phyloP scores from a whole-genome alignment of 2,797 vertebrate species.

The Diceros bicornis region DNA sequence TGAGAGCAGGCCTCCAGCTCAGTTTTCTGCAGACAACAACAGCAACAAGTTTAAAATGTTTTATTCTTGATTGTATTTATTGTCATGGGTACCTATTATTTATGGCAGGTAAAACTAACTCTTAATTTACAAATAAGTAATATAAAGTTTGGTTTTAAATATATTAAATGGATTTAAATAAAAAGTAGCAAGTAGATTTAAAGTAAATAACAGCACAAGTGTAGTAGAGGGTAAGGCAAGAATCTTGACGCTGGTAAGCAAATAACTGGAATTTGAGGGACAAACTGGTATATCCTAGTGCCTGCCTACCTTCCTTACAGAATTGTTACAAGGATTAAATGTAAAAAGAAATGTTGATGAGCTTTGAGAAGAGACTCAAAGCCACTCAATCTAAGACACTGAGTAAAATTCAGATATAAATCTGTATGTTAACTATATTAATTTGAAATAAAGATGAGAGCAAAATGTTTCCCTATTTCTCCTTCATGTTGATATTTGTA shows the following conservation, averaged over 20 bases:
- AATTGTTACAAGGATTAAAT: background rate
- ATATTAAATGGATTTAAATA: background rate
- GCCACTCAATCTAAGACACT: background rate
- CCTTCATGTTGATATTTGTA: background rate
- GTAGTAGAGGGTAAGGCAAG: background rate
- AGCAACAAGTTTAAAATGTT: background rate
- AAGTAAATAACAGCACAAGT: background rate
- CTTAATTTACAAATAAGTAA: background rate
- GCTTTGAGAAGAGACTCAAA: constrained; percentile 11
- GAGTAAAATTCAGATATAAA: background rate
- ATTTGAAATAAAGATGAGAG: background rate
- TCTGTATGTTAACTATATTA: background rate
- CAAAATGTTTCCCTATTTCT: background rate
- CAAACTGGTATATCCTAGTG: background rate
- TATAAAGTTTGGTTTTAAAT: background rate
- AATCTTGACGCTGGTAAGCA: background rate
- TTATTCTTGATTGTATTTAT: background rate
- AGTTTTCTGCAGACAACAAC: background rate
- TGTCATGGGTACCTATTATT: background rate
- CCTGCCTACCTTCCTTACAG: background rate
- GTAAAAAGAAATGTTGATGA: background rate
- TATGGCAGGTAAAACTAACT: background rate
- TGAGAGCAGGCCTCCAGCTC: background rate
- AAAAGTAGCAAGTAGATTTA: background rate
- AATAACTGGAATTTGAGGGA: background rate